Conservation (phyloP, 2,113 vertebrate genomes). For the Mastomys natalensis region DNA sequence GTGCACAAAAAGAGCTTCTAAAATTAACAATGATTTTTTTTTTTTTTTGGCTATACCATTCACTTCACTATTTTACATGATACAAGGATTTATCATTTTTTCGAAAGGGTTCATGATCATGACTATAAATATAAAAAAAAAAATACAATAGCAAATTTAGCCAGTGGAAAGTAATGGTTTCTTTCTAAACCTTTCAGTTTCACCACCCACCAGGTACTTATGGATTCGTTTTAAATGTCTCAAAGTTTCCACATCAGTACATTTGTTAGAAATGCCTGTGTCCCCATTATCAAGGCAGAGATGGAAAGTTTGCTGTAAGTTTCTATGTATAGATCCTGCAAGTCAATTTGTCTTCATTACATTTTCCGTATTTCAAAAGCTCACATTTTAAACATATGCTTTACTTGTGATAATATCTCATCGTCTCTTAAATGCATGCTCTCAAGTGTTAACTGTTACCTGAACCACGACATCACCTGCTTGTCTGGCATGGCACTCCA, state of each 20-base stretch:
- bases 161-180: neutral
- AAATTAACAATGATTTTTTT: neutral
- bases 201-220: neutral
- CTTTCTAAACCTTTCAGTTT: slow-evolving; percentile 12
- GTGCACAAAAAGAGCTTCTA: neutral
- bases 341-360: neutral
- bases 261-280: neutral
- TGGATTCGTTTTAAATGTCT: slow-evolving; percentile 22
- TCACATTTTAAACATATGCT: neutral
- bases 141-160: neutral
- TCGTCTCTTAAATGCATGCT: neutral
- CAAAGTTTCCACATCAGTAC: neutral
- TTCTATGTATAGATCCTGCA: neutral
- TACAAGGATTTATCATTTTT: neutral
- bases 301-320: neutral
- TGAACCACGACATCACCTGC: neutral
- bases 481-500: fast-evolving
- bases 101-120: neutral
- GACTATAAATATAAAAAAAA: neutral
- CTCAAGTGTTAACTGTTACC: neutral
- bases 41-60: neutral
- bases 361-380: neutral
- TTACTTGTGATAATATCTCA: neutral
- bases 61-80: neutral
- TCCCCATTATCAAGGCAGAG: neutral